phyloP scores from a whole-genome alignment of 2,888 invertebrate species.

The Andrena camellia region DNA sequence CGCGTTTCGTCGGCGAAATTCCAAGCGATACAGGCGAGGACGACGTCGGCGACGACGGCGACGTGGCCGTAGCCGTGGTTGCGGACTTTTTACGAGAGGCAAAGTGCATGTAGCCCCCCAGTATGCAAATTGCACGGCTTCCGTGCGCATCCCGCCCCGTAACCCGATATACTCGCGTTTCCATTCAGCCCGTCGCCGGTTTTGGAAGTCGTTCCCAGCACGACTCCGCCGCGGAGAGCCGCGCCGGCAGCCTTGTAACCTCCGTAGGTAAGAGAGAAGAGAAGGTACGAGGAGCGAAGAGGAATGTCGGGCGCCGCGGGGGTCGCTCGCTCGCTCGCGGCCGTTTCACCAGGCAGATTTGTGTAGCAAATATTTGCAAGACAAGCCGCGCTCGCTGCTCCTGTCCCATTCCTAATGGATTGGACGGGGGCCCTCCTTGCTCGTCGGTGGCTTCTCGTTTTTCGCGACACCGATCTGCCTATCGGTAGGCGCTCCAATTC shows the following conservation, averaged over 20 bases:
- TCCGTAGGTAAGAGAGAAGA: conserved; percentile 11
- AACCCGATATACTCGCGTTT: conserved; percentile 48
- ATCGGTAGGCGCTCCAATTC: conserved; percentile 66
- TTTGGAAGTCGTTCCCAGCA: conserved; percentile 49
- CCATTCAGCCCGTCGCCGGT: conserved; percentile 38
- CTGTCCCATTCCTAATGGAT: conserved; percentile 73
- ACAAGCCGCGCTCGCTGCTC: conserved; percentile 52
- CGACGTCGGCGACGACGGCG: background rate
- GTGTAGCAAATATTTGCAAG: conserved; percentile 79
- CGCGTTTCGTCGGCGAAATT: conserved; percentile 25
- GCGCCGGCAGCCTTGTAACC: background rate
- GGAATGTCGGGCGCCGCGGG: conserved; percentile 59
- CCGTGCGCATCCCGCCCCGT: conserved; percentile 15
- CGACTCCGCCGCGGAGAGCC: background rate
- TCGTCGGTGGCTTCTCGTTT: conserved; percentile 53
- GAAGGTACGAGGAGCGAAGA: conserved; percentile 47
- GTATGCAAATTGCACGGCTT: conserved; percentile 39
- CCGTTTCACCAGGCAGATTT: conserved; percentile 73
- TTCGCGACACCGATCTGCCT: conserved; percentile 44
- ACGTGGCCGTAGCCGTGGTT: no score
- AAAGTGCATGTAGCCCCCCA: background rate
- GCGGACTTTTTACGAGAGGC: background rate
- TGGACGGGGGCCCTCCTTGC: conserved; percentile 58
- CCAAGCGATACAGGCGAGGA: background rate
- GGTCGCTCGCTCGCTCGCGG: conserved; percentile 43